These are phyloP conservation scores for Eurystomus glaucurus DNA, from an alignment of 2,797 vertebrate genomes.

Conservation along the genomic window DNA sequence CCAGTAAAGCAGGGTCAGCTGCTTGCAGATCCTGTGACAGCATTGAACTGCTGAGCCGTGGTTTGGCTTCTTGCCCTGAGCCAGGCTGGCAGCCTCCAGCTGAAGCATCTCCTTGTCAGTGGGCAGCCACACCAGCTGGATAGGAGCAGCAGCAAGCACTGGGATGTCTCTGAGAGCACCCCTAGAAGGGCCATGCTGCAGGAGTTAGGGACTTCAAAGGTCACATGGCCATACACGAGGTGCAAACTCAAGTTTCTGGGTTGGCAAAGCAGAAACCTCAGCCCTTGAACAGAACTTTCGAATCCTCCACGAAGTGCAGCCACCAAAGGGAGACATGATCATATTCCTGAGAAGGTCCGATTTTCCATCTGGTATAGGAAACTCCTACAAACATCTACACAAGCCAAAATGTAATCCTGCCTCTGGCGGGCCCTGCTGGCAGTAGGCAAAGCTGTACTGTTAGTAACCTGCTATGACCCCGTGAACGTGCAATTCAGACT, in stretches of 20 bases:
- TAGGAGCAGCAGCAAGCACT: background rate
- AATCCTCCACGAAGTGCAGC: background rate
- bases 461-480: slow-evolving; percentile 6
- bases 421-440: background rate
- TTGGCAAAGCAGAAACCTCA: background rate
- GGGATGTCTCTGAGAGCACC: background rate
- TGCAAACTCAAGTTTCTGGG: background rate
- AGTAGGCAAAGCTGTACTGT: background rate
- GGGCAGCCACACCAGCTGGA: background rate
- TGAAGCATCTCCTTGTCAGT: background rate
- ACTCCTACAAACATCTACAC: background rate
- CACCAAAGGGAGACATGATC: background rate
- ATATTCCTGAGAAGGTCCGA: background rate
- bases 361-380: slow-evolving; percentile 20
- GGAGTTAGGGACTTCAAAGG: background rate
- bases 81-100: background rate
- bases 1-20: background rate
- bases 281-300: background rate
- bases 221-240: background rate
- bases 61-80: background rate
- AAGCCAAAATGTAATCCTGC: background rate
- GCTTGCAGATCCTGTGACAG: background rate
- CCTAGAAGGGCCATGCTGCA: background rate
- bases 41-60: background rate
- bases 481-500: background rate